Evolutionary conservation across 2,113 vertebrate species (phyloP).

Genomic region (Campylorhamphus procurvoides): DNA sequence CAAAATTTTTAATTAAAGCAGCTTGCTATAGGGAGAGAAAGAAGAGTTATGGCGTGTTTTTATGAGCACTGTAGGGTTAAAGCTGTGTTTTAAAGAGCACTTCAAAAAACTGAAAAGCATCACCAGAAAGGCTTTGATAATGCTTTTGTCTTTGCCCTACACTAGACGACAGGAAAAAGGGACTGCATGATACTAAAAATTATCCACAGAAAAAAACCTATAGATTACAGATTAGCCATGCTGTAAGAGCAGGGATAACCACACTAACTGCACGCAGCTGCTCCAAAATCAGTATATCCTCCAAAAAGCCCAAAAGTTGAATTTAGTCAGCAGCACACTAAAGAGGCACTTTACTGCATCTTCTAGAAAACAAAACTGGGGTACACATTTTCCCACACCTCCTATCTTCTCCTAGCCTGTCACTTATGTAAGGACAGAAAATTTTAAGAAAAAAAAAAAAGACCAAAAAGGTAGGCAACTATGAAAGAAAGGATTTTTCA

Average conservation of each 20-base stretch:
- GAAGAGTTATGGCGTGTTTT: background rate
- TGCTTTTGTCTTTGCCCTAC: background rate
- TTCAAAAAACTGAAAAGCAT: background rate
- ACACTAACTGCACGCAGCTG: background rate
- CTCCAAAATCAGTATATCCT: background rate
- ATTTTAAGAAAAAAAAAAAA: background rate
- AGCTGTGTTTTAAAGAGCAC: background rate
- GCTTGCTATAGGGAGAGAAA: background rate
- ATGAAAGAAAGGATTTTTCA: background rate
- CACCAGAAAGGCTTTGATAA: background rate
- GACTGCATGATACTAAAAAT: background rate
- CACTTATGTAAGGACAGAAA: background rate
- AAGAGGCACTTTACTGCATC: background rate
- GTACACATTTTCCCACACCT: background rate
- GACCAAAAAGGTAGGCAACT: background rate
- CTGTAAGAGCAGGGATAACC: background rate
- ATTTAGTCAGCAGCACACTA: background rate
- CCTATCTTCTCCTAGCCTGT: background rate
- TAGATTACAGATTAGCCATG: background rate
- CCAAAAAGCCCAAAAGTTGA: background rate
- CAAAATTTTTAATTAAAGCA: background rate
- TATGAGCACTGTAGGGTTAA: background rate
- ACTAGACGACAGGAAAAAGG: background rate
- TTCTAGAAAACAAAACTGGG: background rate
- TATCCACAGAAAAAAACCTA: background rate